Evolutionary conservation across 2,888 invertebrate species (phyloP).

Genomic region (Ectemnius lituratus): DNA sequence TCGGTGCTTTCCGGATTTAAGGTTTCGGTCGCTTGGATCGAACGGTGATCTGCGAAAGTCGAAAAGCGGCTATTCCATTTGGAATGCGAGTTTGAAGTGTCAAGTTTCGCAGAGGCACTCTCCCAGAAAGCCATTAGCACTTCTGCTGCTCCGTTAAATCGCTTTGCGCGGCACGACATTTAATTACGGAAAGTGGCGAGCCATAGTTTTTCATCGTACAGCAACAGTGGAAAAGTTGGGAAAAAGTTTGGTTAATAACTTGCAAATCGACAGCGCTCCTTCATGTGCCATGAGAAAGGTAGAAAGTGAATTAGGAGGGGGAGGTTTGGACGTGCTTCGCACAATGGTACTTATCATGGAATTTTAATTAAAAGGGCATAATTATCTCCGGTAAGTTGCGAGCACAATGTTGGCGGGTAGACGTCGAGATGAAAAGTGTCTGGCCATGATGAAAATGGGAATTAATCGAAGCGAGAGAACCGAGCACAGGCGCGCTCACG

Average conservation of each 20-base stretch:
- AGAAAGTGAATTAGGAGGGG: neutral
- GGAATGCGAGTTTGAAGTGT: constrained; percentile 12
- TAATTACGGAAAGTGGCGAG: constrained; percentile 3
- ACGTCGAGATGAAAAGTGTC: constrained; percentile 38
- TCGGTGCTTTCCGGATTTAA: neutral
- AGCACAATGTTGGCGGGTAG: constrained; percentile 24
- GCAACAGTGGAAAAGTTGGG: neutral
- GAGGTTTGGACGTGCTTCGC: neutral
- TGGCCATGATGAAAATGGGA: constrained; percentile 42
- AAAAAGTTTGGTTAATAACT: neutral
- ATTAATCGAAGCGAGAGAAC: constrained; percentile 54
- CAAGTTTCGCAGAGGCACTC: constrained; percentile 16
- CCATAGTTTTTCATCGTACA: neutral
- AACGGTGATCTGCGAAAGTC: constrained; percentile 1
- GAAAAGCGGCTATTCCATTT: neutral
- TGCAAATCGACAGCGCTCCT: no score
- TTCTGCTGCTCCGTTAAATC: neutral
- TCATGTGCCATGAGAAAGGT: no score
- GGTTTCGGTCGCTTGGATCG: neutral
- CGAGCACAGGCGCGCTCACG: constrained; percentile 33
- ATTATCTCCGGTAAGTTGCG: constrained; percentile 26
- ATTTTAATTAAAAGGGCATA: neutral
- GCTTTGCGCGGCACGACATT: constrained; percentile 9
- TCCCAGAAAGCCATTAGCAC: constrained; percentile 26
- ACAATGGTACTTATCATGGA: constrained; percentile 1